phyloP scores from a whole-genome alignment of 2,888 invertebrate species.

The Drosophila barbarae region DNA sequence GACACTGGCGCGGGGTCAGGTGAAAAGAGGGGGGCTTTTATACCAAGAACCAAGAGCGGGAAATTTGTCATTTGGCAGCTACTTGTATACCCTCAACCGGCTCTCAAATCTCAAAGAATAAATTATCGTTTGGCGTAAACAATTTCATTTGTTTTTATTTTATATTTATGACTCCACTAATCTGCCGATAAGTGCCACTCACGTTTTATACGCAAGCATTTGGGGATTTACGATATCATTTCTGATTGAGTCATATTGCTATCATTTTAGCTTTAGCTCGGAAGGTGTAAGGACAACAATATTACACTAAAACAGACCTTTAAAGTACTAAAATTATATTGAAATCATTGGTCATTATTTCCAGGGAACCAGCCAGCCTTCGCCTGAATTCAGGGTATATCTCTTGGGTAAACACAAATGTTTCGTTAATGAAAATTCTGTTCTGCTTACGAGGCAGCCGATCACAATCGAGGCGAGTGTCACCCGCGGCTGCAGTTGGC shows the following conservation, averaged over 20 bases:
- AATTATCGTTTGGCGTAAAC: conserved; percentile 1
- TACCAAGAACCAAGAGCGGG: no score
- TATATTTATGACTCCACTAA: conserved; percentile 31
- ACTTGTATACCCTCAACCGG: conserved; percentile 15
- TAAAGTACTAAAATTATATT: no score
- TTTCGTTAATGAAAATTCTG: conserved; percentile 28
- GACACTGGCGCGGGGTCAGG: conserved; percentile 30
- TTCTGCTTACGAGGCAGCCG: conserved; percentile 14
- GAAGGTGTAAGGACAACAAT: no score
- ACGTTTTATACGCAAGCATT: conserved; percentile 3
- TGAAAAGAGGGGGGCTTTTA: background rate
- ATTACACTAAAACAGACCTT: no score
- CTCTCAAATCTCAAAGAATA: background rate
- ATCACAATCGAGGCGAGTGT: conserved; percentile 9
- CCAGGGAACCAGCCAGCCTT: no score
- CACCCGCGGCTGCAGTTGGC: conserved; percentile 48
- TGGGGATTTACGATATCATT: conserved; percentile 6
- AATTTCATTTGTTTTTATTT: conserved; percentile 15
- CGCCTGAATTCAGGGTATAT: background rate
- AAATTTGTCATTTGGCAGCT: background rate
- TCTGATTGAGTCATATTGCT: conserved; percentile 1
- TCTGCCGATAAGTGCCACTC: conserved; percentile 23
- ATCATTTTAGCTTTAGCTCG: no score
- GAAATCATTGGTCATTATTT: no score
- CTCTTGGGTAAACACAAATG: background rate